Percentiles rank a stretch among this genome's conserved stretches.
Evolutionary conservation across 2,113 vertebrate species (phyloP).

Genomic region (Apeltes quadracus): DNA sequence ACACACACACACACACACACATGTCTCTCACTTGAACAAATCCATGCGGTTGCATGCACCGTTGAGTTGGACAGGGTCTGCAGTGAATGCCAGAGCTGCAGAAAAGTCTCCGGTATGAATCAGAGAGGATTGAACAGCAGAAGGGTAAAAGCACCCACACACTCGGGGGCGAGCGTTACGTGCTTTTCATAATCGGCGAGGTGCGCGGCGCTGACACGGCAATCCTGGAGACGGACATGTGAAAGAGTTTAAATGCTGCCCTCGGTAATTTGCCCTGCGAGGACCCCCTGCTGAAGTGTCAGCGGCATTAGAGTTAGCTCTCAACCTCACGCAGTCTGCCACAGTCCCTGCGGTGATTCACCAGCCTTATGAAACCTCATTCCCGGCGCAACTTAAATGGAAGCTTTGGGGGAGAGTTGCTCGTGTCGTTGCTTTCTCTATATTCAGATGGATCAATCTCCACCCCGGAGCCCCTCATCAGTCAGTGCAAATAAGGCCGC

Average conservation of each 20-base stretch:
- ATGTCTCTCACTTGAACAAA: constrained; percentile 6
- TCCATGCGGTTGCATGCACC: constrained; percentile 23
- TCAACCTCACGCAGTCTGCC: background rate
- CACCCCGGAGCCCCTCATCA: constrained; percentile 30
- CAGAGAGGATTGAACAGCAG: constrained; percentile 39
- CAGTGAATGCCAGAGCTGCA: constrained; percentile 21
- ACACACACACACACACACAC: constrained; percentile 20
- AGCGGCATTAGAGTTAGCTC: constrained; percentile 24
- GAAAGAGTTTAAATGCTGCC: constrained; percentile 43
- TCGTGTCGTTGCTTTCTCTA: constrained; percentile 25
- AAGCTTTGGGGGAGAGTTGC: constrained; percentile 30
- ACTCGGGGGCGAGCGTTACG: background rate
- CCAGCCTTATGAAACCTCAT: constrained; percentile 40
- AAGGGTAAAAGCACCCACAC: background rate
- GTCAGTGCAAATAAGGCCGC: constrained; percentile 46
- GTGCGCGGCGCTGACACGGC: background rate
- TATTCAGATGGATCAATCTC: constrained; percentile 45
- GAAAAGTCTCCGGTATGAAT: constrained; percentile 47
- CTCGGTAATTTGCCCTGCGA: constrained; percentile 43
- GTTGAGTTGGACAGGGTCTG: constrained; percentile 17
- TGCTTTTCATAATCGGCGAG: constrained; percentile 2
- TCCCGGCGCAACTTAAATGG: constrained; percentile 36
- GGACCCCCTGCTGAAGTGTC: constrained; percentile 38
- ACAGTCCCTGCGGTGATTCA: constrained; percentile 38
- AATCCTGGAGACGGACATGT: constrained; percentile 11